Conservation (phyloP, 53 echinoderm and acorn worm species). For the Stichopus horrens region DNA sequence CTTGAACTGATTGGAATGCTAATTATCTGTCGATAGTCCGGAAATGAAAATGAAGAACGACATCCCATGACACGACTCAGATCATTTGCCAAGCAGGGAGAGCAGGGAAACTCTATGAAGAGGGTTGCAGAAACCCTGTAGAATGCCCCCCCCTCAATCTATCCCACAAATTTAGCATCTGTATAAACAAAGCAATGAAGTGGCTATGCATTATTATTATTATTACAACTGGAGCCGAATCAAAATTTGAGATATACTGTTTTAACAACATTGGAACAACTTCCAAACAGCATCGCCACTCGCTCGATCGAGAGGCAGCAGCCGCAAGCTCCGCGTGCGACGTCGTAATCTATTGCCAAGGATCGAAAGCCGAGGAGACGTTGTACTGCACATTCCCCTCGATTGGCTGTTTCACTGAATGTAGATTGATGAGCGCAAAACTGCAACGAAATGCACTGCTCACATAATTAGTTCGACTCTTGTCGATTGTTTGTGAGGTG, state of each 20-base stretch:
- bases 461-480: neutral
- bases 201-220: neutral
- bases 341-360: too few relatives aligned
- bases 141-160: neutral
- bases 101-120: too few relatives aligned
- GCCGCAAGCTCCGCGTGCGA: too few relatives aligned
- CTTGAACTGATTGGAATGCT: conserved; percentile 41
- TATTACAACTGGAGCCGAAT: neutral
- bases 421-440: neutral
- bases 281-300: neutral
- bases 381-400: too few relatives aligned
- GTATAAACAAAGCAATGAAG: neutral
- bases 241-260: neutral
- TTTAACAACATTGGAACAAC: neutral
- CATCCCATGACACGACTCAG: neutral
- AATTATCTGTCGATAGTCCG: conserved; percentile 30
- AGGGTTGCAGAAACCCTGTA: too few relatives aligned
- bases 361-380: too few relatives aligned
- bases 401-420: too few relatives aligned
- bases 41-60: neutral
- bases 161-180: neutral
- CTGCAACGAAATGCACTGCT: neutral
- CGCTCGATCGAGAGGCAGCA: neutral
- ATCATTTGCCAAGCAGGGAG: too few relatives aligned
- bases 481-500: too few relatives aligned